Evolutionary conservation across 2,797 vertebrate genomes (phyloP).

Genomic region (Lagorchestes hirsutus): DNA sequence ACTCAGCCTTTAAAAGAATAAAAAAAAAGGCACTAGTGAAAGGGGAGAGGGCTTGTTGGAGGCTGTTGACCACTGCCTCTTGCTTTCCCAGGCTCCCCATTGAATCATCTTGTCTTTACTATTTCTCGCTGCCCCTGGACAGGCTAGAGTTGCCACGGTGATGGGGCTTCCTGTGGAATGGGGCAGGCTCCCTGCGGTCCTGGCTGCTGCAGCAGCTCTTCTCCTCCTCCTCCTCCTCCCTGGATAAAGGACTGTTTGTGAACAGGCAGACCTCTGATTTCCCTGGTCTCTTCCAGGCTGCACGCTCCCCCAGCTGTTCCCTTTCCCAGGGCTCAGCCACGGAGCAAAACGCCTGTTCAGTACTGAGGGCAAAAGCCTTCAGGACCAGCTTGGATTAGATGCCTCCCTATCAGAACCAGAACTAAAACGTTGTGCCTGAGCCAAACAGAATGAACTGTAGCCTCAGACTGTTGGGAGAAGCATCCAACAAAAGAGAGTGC

Average conservation of each 20-base stretch:
- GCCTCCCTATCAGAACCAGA: background rate
- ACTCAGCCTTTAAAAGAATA: background rate
- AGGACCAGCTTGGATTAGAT: background rate
- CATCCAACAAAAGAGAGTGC: background rate
- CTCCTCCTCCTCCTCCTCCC: background rate
- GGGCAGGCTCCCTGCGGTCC: background rate
- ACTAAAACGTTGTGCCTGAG: background rate
- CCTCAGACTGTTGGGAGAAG: background rate
- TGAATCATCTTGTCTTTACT: background rate
- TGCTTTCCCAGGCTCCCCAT: background rate
- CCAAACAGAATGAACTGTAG: background rate
- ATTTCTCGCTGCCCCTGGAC: constrained; percentile 7
- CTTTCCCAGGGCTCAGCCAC: background rate
- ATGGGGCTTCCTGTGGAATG: constrained; percentile 9
- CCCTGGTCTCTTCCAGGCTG: background rate
- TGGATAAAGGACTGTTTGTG: constrained; percentile 33
- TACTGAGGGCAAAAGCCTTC: background rate
- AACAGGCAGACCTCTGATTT: background rate
- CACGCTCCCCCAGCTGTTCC: background rate
- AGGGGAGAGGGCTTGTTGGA: background rate
- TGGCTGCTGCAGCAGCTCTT: background rate
- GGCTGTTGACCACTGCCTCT: background rate
- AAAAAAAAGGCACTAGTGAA: background rate
- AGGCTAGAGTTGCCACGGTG: constrained; percentile 30
- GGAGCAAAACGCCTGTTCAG: background rate